These are phyloP conservation scores for Tautogolabrus adspersus DNA, from an alignment of 2,113 vertebrate species.

Conservation along the genomic window DNA sequence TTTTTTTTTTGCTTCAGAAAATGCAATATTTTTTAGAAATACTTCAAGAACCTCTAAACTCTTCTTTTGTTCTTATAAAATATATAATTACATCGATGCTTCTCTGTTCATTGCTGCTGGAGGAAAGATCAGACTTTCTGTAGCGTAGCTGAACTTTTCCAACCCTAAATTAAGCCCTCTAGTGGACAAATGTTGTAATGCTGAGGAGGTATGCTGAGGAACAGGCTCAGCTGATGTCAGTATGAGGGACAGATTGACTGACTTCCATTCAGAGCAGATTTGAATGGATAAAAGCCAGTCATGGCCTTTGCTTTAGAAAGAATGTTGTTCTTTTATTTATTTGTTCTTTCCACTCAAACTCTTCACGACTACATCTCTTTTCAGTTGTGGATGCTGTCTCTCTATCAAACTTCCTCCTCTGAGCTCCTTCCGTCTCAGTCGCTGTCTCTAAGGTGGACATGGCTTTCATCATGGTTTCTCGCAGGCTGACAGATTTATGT, in stretches of 20 bases:
- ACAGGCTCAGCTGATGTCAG: not conserved
- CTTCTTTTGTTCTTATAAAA: too few relatives aligned
- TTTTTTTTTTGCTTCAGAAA: too few relatives aligned
- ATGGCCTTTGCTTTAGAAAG: too few relatives aligned
- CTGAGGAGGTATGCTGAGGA: not conserved
- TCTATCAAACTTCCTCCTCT: conserved; percentile 7
- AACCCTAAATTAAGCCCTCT: conserved; percentile 44
- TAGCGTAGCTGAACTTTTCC: not conserved
- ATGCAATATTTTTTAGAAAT: too few relatives aligned
- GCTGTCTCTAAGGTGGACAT: conserved; percentile 18
- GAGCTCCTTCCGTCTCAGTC: not conserved
- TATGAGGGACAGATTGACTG: too few relatives aligned
- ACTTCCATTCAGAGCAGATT: too few relatives aligned
- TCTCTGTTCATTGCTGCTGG: not conserved
- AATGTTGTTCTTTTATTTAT: too few relatives aligned
- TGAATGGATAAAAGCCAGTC: too few relatives aligned
- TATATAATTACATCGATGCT: not conserved
- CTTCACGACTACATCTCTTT: not conserved
- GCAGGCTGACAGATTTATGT: conserved; percentile 49
- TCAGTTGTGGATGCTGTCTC: not conserved
- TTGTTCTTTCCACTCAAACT: too few relatives aligned
- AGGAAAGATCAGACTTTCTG: not conserved
- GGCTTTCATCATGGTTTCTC: conserved; percentile 42
- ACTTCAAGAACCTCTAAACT: too few relatives aligned
- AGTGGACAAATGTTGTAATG: conserved; percentile 26